Percentiles rank a stretch among this genome's conserved stretches.
These are phyloP conservation scores for Eupleurogrammus muticus DNA, from an alignment of 2,797 vertebrate genomes.

Conservation along the genomic window DNA sequence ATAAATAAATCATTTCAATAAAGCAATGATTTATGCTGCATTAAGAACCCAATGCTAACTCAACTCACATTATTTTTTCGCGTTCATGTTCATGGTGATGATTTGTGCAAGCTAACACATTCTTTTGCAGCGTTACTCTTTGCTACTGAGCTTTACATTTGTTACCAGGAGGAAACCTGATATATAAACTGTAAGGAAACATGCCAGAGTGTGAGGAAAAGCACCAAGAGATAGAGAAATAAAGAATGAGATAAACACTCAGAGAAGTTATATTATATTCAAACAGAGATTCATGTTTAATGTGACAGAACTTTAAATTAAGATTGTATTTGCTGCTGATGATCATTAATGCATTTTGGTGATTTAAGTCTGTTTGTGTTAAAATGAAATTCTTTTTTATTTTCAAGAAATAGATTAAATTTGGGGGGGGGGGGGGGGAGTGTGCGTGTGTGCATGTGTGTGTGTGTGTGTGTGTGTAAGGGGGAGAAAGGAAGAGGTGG, in stretches of 20 bases:
- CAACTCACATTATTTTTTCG: background rate
- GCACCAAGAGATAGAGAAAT: background rate
- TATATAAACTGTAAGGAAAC: background rate
- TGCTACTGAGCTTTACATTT: background rate
- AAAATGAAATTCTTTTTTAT: background rate
- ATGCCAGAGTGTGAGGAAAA: background rate
- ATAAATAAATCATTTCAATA: too few species aligned
- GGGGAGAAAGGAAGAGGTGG: constrained; percentile 26
- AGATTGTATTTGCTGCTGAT: background rate
- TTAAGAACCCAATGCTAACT: background rate
- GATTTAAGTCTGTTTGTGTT: background rate
- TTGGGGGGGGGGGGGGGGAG: constrained; percentile 1
- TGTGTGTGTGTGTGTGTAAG: background rate
- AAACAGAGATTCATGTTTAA: background rate
- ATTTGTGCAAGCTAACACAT: background rate
- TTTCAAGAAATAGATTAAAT: background rate
- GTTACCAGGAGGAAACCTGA: background rate
- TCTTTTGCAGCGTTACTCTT: background rate
- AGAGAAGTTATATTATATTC: background rate
- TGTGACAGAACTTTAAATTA: too few species aligned
- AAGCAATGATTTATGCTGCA: background rate
- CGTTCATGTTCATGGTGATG: background rate
- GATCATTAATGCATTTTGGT: background rate
- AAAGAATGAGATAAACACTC: background rate
- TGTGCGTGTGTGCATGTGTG: constrained; percentile 10